phyloP scores from a whole-genome alignment of 1,140 invertebrate species.

The Drosophila ogumai region DNA sequence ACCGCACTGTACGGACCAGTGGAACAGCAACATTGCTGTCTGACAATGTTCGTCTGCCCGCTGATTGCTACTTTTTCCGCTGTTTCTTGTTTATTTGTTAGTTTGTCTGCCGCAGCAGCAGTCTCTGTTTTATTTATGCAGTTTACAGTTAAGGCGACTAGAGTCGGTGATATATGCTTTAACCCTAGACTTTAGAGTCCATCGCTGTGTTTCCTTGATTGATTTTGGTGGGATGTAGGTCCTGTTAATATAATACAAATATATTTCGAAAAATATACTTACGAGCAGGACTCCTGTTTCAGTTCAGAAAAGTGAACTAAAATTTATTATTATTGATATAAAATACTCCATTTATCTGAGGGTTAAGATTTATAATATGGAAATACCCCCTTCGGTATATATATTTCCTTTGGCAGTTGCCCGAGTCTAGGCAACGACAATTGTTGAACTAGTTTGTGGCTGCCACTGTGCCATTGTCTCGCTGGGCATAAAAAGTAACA shows the following conservation, averaged over 20 bases:
- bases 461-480: slow-evolving; percentile 28
- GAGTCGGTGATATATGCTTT: slow-evolving; percentile 30
- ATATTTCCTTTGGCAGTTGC: slow-evolving; percentile 21
- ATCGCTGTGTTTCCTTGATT: not conserved
- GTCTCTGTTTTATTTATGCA: slow-evolving; percentile 77
- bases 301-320: not conserved
- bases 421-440: slow-evolving; percentile 21
- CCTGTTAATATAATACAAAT: no score
- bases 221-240: not conserved
- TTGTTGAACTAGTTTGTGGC: slow-evolving; percentile 39
- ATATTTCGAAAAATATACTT: not conserved
- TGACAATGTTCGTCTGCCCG: slow-evolving; percentile 51
- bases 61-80: slow-evolving; percentile 56
- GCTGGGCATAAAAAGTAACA: slow-evolving; percentile 53
- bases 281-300: not conserved
- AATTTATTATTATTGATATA: not conserved
- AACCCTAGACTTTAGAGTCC: slow-evolving; percentile 8
- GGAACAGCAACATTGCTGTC: slow-evolving; percentile 58
- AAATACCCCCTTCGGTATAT: slow-evolving; percentile 13
- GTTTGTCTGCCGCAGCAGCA: slow-evolving; percentile 24
- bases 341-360: not conserved
- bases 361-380: slow-evolving; percentile 41
- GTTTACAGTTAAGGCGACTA: slow-evolving; percentile 68
- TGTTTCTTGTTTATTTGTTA: slow-evolving; percentile 45
- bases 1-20: slow-evolving; percentile 34